Evolutionary conservation across 1,140 invertebrate genomes (phyloP), one percentile per base, ranked within the genome.

Genomic region (Drosophila kanapiae): DNA sequence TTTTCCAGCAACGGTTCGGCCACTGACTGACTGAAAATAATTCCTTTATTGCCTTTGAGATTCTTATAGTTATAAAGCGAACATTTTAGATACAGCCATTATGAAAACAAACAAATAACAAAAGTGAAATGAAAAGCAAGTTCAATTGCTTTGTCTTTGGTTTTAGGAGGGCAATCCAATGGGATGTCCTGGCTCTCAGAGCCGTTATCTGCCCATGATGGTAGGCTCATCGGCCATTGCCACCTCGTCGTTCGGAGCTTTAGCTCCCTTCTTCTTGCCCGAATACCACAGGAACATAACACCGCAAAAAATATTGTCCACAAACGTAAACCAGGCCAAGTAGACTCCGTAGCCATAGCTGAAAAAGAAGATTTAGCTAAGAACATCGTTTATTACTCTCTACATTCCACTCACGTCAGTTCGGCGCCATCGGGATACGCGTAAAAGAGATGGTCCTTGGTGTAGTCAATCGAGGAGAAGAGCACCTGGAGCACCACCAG

Each of bases 161-260:
- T 79, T 58, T 58, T 58, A 64, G 48, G 42, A 37, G 23, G 31
- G 27, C 23, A 9, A 45, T 51, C 27, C 11, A 8, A 37, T 45
- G 10, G 31, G 27, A 35, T 35, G n/a, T 3, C 45, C 38, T 9
- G 38, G 40, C 51, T 6, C 48, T 37, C 14, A 1, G 5, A 31
- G 9, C 37, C 37, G 54, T 75, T 96, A 97, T 94, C 96, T 95
- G 75, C 97, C 96, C 75, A 97, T 96, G 71, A 96, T 96, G 16
- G 96, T 96, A 0, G 96, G 96, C 87, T 97, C 97, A 82, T 98
- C 97, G 23, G 96, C 96, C 95, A 96, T 95, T 0, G 96, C 96
- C 18, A 97, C 93, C 82, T 96, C 96, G 76, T 97, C 96, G 23
- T 94, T 96, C 1, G 95, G 95, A 8, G 96, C 96, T 82, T 96